Evolutionary conservation across 2,113 vertebrate species (phyloP), one percentile per base, ranked within the genome.

Genomic region (Vidua chalybeata): DNA sequence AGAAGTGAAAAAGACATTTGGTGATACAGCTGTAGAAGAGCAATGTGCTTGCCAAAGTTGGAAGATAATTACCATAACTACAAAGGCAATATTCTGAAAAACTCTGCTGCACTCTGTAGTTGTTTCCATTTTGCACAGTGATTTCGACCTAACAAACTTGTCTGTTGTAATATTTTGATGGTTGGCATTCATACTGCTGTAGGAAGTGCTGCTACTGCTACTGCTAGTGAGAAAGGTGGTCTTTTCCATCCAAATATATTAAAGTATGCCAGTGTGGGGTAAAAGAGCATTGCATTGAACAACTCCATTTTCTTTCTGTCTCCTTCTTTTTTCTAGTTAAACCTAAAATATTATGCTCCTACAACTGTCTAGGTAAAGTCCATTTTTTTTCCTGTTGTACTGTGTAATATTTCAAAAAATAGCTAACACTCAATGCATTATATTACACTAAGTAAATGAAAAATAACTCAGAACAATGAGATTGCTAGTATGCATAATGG

Each of bases 111-210:
- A 10, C 35, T 43, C 59, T 51, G 46, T 46, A 84, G 56, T 61
- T 86, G 58, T 82, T 84, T 66, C 80, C 49, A 66, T 84, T 93
- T 89, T 71, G 22, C 4, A 11, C 69, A 81, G 64, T 39, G 69
- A 92, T 78, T 96, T 94, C 2, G 6, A 90, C 74, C 83, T 81
- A 82, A 90, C 49, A 89, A 93, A 93, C 66, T 49, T 33, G 37
- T 54, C 46, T 87, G 75, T 87, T 78, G 81, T 69, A 93, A 92
- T 94, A 92, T 87, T 96, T 92, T 86, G 56, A 93, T 84, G 73
- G 41, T 39, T 54, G 26, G 16, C 41, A 2, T 81, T 92, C 52
- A 89, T 77, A 68, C 23, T 67, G 37, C 52, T 68, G 59, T 39
- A 92, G 55, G 28, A 94, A 92, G 88, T 81, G 61, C 20, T 64